A percentile compares a stretch with the other conserved stretches of the same genome.
Conservation (phyloP, 1,140 invertebrate species). For the Mamestra configurata region DNA sequence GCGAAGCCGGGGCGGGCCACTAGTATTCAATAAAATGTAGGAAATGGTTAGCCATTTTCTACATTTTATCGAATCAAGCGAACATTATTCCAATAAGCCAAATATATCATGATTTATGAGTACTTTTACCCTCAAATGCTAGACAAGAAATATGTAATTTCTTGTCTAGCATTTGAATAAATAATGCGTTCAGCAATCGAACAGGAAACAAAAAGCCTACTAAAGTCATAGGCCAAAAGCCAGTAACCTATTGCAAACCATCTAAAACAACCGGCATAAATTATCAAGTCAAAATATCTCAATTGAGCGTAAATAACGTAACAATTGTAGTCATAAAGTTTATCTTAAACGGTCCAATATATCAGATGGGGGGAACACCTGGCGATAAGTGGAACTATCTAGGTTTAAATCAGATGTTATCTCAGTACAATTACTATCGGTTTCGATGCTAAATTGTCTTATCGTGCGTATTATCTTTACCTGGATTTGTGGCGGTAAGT, state of each 20-base stretch:
- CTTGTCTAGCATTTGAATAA: too few relatives aligned
- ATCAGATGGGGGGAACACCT: constrained; percentile 24
- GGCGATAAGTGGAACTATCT: constrained; percentile 14
- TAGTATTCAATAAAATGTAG: too few relatives aligned
- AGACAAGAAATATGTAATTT: too few relatives aligned
- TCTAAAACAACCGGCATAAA: background rate
- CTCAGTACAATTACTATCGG: constrained; percentile 11
- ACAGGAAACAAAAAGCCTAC: background rate
- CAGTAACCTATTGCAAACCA: background rate
- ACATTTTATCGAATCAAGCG: too few relatives aligned
- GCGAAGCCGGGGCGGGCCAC: too few relatives aligned
- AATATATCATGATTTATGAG: too few relatives aligned
- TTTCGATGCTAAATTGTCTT: background rate
- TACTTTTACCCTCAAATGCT: too few relatives aligned
- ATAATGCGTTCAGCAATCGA: too few relatives aligned
- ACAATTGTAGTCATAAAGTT: background rate
- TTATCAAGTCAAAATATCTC: constrained; percentile 30
- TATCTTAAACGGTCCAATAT: constrained; percentile 34
- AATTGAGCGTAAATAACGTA: constrained; percentile 14
- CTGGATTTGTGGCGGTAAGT: too few relatives aligned
- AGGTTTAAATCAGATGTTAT: constrained; percentile 2
- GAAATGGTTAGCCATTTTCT: too few relatives aligned
- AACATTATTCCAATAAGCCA: too few relatives aligned
- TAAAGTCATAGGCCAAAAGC: background rate
- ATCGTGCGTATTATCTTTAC: background rate